A percentile compares a stretch with the other conserved stretches of the same genome.
Conservation (phyloP, 2,888 invertebrate genomes). For the Athalia rosae region DNA sequence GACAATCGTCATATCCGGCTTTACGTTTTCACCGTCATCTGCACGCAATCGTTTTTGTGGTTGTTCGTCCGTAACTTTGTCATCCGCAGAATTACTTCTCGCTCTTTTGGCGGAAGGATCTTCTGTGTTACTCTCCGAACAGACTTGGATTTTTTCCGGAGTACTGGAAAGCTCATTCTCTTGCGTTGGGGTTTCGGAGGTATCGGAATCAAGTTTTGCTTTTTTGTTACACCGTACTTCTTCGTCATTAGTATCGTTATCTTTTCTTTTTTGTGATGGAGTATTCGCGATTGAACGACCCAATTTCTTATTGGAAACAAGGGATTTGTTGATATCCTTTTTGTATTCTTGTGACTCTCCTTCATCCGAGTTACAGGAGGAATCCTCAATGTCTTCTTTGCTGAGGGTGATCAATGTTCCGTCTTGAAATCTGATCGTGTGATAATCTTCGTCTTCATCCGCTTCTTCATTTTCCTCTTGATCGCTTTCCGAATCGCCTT, state of each 20-base stretch:
- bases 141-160: too few relatives aligned
- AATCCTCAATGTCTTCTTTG: constrained; percentile 48
- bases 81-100: too few relatives aligned
- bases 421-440: constrained; percentile 50
- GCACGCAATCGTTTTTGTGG: too few relatives aligned
- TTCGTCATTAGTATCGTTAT: not conserved
- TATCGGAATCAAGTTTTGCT: not conserved
- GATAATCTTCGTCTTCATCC: constrained; percentile 49
- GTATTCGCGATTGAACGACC: too few relatives aligned
- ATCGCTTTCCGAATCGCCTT: constrained; percentile 52
- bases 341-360: not conserved
- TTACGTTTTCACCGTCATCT: not conserved
- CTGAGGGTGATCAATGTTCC: constrained; percentile 51
- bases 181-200: too few relatives aligned
- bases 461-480: constrained; percentile 50
- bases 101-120: too few relatives aligned
- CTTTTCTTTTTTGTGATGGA: not conserved
- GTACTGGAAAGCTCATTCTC: too few relatives aligned
- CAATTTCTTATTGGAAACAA: not conserved
- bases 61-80: not conserved
- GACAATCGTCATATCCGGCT: not conserved
- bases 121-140: too few relatives aligned
- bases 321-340: not conserved
- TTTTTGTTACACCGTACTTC: not conserved
- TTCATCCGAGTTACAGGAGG: constrained; percentile 35